phyloP scores from a whole-genome alignment of 2,888 invertebrate species.

The Cryptus viduatorius region DNA sequence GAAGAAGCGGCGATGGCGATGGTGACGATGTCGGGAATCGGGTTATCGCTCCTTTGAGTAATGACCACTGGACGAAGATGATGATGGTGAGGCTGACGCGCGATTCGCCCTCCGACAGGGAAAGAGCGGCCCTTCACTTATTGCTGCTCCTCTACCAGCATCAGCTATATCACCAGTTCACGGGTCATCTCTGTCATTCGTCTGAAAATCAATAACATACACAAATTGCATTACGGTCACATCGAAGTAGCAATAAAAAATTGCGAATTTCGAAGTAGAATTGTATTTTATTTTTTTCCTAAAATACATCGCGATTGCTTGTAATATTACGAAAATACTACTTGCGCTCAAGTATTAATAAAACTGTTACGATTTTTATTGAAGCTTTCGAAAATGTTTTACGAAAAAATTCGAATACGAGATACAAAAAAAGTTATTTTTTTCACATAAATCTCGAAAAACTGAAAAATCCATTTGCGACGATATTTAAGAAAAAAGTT shows the following conservation, averaged over 20 bases:
- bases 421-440: too few species aligned
- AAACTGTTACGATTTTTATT: too few species aligned
- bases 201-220: constrained; percentile 74
- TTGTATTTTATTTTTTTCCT: too few species aligned
- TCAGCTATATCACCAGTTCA: constrained; percentile 79
- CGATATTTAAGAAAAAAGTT: too few species aligned
- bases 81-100: constrained; percentile 70
- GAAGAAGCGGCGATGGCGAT: constrained; percentile 40
- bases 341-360: too few species aligned
- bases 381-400: too few species aligned
- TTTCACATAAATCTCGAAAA: too few species aligned
- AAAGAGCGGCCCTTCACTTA: constrained; percentile 75
- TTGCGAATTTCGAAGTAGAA: too few species aligned
- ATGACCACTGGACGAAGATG: constrained; percentile 70
- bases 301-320: too few species aligned
- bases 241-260: background rate
- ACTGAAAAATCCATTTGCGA: too few species aligned
- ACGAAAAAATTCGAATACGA: too few species aligned
- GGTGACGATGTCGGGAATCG: constrained; percentile 45
- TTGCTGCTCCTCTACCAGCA: constrained; percentile 67
- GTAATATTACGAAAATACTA: too few species aligned
- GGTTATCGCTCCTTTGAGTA: constrained; percentile 43
- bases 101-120: constrained; percentile 69
- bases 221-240: background rate
- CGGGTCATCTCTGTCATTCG: constrained; percentile 77